Evolutionary conservation across 2,797 vertebrate species (phyloP), one percentile per base, ranked within the genome.

Genomic region (Pantherophis alleghaniensis): DNA sequence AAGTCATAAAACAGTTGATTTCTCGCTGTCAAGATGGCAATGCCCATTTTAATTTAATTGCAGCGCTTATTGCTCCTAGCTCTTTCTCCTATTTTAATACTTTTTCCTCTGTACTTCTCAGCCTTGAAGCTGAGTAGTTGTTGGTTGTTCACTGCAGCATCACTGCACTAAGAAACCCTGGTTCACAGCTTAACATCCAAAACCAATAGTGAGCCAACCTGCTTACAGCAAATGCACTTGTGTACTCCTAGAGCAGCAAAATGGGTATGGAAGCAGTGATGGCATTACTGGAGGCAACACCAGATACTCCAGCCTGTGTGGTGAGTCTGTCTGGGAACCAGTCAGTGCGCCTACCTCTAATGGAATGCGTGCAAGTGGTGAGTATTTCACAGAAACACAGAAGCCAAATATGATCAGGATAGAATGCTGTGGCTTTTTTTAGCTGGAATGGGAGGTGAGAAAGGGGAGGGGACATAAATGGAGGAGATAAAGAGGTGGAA

Each of bases 331-430:
- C 98, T 0, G 99, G 99, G 74, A 99, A 99, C 98, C 98, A 98
- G 74, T 97, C 98, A 0, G 98, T 99, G 66, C 98, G 98, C 66
- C 98, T 99, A 94, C 99, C 99, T 0, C 98, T 99, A 14, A 98
- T 99, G 98, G 99, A 99, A 96, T 99, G 99, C 0, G 99, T 99
- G 90, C 99, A 99, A 97, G 98, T 99, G 98, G 99, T 99, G 95
- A 98, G 98, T 97, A 53, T 2, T 51, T 88, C 32, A 53, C 28
- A 51, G 24, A 47, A 28, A 12, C 32, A 32, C 4, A 24, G 28
- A 53, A 93, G 42, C 18, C 37, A 51, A 69, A 11, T 0, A 0
- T n/a, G 18, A 5, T 11, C 6, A 87, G 14, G 16, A 20, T 63
- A 56, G 7, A 83, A 12, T 32, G 16, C 1, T 47, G 63, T 74